Evolutionary conservation across 2,888 invertebrate genomes (phyloP).

Genomic region (Oscheius sp.): DNA sequence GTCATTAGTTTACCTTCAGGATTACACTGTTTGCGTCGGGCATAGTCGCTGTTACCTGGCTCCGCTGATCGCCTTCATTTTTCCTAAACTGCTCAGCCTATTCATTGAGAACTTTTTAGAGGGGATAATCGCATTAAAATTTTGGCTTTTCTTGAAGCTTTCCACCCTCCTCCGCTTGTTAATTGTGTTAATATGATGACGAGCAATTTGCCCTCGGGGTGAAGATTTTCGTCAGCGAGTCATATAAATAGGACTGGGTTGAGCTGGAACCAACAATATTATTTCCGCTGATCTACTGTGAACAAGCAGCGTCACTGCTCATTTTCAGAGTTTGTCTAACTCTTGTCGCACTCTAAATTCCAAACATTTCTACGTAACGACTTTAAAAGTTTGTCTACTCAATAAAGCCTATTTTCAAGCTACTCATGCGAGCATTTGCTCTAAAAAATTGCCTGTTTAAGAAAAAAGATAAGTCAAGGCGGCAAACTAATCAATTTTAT

Average conservation of each 20-base stretch:
- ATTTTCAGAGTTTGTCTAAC: constrained; percentile 9
- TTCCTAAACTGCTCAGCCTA: constrained; percentile 7
- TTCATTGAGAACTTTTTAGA: too few species aligned
- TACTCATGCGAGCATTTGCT: too few species aligned
- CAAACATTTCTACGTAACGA: constrained; percentile 1
- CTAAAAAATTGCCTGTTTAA: too few species aligned
- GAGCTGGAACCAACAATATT: neutral
- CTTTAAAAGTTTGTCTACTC: neutral
- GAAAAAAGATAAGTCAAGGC: too few species aligned
- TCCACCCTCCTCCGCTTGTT: constrained; percentile 10
- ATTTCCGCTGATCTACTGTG: neutral
- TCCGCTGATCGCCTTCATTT: constrained; percentile 20
- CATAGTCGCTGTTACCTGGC: constrained; percentile 27
- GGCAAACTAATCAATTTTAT: too few species aligned
- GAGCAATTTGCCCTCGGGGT: constrained; percentile 8
- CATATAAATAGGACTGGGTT: constrained; percentile 8
- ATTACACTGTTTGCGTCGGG: constrained; percentile 25
- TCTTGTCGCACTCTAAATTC: neutral
- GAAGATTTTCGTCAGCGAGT: constrained; percentile 11
- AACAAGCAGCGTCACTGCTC: constrained; percentile 10
- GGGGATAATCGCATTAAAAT: too few species aligned
- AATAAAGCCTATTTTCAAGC: too few species aligned
- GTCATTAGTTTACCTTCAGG: constrained; percentile 7
- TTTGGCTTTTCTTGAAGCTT: too few species aligned
- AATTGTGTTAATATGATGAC: constrained; percentile 25